A percentile compares a stretch with the other conserved stretches of the same genome.
Evolutionary conservation across 2,797 vertebrate species (phyloP).

Genomic region (Lepilemur septentrionalis): DNA sequence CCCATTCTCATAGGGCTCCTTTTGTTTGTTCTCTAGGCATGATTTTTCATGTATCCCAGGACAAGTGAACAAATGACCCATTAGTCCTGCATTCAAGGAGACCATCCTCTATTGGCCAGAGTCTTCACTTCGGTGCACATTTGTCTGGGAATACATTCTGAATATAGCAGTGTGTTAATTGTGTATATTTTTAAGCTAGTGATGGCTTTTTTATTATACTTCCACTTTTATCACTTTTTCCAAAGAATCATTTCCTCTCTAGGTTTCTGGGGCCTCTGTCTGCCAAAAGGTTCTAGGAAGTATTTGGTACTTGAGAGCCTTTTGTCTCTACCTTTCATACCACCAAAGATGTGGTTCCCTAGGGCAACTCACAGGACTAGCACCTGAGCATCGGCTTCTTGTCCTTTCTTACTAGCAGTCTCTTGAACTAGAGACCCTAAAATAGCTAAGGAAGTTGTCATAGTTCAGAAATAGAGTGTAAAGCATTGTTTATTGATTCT

Average conservation of each 20-base stretch:
- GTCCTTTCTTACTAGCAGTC: constrained; percentile 1
- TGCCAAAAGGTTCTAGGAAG: background rate
- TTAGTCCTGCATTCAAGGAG: background rate
- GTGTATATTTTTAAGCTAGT: constrained; percentile 29
- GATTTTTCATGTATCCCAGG: background rate
- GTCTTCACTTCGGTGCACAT: background rate
- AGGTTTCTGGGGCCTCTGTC: background rate
- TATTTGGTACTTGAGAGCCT: background rate
- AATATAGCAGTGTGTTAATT: background rate
- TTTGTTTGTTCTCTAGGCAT: background rate
- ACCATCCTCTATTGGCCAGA: background rate
- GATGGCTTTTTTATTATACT: background rate
- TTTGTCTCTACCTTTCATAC: background rate
- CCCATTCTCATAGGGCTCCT: background rate
- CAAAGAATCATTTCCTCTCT: background rate
- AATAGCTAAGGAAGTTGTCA: constrained; percentile 70
- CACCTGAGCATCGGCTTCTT: background rate
- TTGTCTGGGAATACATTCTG: background rate
- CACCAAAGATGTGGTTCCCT: background rate
- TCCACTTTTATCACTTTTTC: background rate
- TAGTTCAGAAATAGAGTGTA: constrained; percentile 79
- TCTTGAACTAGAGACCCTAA: constrained; percentile 73
- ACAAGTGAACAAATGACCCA: background rate
- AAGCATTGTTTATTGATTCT: constrained; percentile 15
- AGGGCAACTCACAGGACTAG: background rate